These are phyloP conservation scores for Limenitis camilla DNA, from an alignment of 2,888 invertebrate species.

Conservation along the genomic window DNA sequence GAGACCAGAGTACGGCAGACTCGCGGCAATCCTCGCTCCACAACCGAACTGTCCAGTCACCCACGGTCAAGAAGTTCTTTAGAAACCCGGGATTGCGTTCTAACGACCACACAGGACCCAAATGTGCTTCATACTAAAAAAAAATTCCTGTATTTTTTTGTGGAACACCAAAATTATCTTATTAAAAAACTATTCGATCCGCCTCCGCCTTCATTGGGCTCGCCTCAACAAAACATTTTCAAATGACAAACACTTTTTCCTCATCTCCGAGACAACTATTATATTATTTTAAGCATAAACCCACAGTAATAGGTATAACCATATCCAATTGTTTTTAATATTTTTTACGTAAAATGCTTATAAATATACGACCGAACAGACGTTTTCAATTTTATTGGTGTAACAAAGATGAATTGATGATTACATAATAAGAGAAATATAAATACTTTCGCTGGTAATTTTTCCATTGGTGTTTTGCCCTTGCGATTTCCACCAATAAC, in stretches of 20 bases:
- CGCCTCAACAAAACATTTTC: too few relatives aligned
- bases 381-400: too few relatives aligned
- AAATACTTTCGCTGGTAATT: constrained; percentile 73
- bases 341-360: neutral
- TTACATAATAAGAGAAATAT: neutral
- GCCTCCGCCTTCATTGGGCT: too few relatives aligned
- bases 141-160: too few relatives aligned
- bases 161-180: too few relatives aligned
- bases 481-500: constrained; percentile 81
- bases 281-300: neutral
- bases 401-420: too few relatives aligned
- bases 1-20: constrained; percentile 92
- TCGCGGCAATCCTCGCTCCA: constrained; percentile 97
- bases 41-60: constrained; percentile 93
- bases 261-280: neutral
- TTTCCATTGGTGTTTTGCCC: constrained; percentile 79
- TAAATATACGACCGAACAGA: too few relatives aligned
- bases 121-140: constrained; percentile 77
- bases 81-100: constrained; percentile 93
- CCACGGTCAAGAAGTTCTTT: constrained; percentile 94
- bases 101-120: constrained; percentile 88
- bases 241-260: too few relatives aligned
- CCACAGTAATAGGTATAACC: neutral
- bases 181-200: too few relatives aligned
- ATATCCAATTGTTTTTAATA: neutral